Conservation (phyloP, 2,797 vertebrate genomes). For the Argya squamiceps region DNA sequence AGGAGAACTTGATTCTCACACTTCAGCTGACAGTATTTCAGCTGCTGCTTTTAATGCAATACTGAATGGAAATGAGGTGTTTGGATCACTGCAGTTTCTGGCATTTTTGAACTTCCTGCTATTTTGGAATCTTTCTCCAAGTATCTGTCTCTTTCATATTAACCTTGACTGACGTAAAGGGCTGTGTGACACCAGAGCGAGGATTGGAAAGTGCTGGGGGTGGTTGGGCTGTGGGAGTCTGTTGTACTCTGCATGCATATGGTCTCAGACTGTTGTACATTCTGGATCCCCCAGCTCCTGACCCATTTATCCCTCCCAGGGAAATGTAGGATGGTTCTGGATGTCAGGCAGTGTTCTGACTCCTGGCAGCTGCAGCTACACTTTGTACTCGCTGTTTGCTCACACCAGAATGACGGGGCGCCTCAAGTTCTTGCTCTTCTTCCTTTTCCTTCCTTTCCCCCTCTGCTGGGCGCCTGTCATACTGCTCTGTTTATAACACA, state of each 20-base stretch:
- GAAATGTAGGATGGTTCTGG: background rate
- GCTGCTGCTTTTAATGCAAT: background rate
- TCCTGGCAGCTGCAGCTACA: background rate
- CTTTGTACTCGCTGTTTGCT: background rate
- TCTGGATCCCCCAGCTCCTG: background rate
- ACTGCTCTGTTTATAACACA: background rate
- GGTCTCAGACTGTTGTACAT: background rate
- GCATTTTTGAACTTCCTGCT: background rate
- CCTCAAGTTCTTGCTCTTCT: background rate
- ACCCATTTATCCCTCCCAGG: background rate
- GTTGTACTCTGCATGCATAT: background rate
- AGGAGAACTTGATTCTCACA: background rate
- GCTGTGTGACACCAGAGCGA: background rate
- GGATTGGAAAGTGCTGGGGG: background rate
- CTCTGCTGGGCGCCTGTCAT: background rate
- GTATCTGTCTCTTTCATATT: background rate
- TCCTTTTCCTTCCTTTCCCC: background rate
- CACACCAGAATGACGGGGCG: background rate
- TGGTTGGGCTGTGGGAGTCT: background rate
- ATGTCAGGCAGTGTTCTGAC: background rate
- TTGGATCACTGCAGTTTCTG: background rate
- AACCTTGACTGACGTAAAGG: background rate
- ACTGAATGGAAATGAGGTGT: background rate
- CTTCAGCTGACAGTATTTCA: background rate
- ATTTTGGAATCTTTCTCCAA: background rate